These are phyloP conservation scores for Drosophila subpulchrella DNA, from an alignment of 1,140 invertebrate genomes.

Conservation along the genomic window DNA sequence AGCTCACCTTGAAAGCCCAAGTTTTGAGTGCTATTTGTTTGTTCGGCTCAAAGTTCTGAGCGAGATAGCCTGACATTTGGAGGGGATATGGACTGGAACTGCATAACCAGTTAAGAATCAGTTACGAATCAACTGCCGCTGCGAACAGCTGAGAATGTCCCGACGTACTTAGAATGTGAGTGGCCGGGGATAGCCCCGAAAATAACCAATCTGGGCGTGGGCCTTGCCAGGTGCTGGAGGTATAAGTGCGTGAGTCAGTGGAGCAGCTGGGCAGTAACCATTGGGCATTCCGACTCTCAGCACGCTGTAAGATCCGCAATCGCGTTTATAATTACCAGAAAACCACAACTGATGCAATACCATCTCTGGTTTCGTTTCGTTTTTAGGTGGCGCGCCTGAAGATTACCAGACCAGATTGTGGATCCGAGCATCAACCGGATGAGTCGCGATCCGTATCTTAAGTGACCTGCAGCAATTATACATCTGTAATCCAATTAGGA, in stretches of 20 bases:
- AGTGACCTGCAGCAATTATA: conserved; percentile 38
- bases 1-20: conserved; percentile 34
- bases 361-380: conserved; percentile 18
- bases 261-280: conserved; percentile 50
- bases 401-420: conserved; percentile 20
- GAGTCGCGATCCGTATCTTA: conserved; percentile 32
- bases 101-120: conserved; percentile 54
- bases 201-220: conserved; percentile 49
- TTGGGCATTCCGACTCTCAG: conserved; percentile 30
- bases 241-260: conserved; percentile 68
- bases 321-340: not conserved
- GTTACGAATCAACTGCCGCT: conserved; percentile 56
- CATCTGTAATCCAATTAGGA: conserved; percentile 40
- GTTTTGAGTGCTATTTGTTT: conserved; percentile 15
- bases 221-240: conserved; percentile 37
- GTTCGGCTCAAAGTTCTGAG: conserved; percentile 31
- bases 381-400: conserved; percentile 73
- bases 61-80: conserved; percentile 6
- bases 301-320: conserved; percentile 29
- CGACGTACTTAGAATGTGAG: conserved; percentile 44
- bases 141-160: conserved; percentile 37
- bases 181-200: conserved; percentile 55
- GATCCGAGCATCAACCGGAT: conserved; percentile 33
- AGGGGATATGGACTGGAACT: conserved; percentile 41
- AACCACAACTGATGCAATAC: conserved; percentile 10